Base-by-base conservation (phyloP, 2,888 invertebrate species). In the Coelopa pilipes region DNA sequence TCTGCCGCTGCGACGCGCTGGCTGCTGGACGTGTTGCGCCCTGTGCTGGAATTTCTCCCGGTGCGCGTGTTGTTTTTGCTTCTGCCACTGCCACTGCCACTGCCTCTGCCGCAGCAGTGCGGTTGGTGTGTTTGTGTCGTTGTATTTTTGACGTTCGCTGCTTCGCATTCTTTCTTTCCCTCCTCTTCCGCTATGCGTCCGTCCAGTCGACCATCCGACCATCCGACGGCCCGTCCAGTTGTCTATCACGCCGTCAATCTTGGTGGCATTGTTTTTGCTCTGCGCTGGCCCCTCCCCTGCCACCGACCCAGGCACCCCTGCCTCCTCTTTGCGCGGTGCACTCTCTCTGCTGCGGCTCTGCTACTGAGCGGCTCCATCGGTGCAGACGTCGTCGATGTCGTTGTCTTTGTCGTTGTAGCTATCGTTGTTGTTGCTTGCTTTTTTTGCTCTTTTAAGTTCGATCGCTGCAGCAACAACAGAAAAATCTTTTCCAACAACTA, bases 121-220 rank as follows among this genome's bases (percentile, higher is more conserved):
- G 53, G 59, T 75, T 76, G 67, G 73, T 76, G 67, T 73, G 74
- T 76, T 79, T 77, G 79, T 79, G 76, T 77, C 80, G 79, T 80
- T 77, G 80, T 78, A 83, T 82, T 83, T 83, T 83, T 84, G 85
- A 84, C 84, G 82, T 84, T 83, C 75, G 81, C 75, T 83, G 83
- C 82, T 78, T 74, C 77, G 75, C 77, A 83, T 82, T 83, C 80
- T 66, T 78, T 62, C 77, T 82, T 82, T 82, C 80, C 62, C 75
- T 62, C 34, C 59, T 68, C 76, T 73, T 70, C 65, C 60, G 62
- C 66, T 74, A 47, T 11, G 65, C 21, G 69, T 47, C 34, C 34
- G 21, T 49, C 68, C 9, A 53, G 66, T 57, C 57, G 24, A 49
- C 74, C 74, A 70, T 72, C 17, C 74, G 72, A 62, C 74, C 74